Conservation (phyloP, 2,113 vertebrate species). For the Gavialis gangeticus region DNA sequence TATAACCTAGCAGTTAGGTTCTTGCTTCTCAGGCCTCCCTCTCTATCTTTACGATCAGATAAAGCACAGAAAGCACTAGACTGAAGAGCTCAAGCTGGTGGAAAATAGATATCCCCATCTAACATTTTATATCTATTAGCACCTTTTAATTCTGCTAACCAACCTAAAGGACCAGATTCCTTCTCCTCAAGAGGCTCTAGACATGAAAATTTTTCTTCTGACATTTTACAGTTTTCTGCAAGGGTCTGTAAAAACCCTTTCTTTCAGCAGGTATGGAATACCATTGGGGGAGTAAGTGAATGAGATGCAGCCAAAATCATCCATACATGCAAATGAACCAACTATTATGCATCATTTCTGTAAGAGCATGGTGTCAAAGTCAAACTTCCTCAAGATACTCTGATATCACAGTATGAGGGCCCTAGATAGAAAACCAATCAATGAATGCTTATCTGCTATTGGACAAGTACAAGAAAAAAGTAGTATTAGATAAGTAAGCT, state of each 20-base stretch:
- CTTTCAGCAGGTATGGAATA: neutral
- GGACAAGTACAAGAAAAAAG: neutral
- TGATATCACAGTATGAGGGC: neutral
- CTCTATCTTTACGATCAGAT: neutral
- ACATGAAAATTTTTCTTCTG: neutral
- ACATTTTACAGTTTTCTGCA: neutral
- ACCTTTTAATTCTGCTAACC: neutral
- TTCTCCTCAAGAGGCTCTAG: neutral
- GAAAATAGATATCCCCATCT: neutral
- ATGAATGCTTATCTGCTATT: neutral
- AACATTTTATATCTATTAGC: neutral
- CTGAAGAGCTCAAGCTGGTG: neutral
- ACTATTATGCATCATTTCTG: neutral
- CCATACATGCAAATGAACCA: neutral
- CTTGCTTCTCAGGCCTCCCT: neutral
- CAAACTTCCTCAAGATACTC: neutral
- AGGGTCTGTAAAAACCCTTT: neutral
- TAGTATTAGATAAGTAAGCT: neutral
- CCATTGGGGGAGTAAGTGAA: neutral
- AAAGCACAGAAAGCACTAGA: rapidly evolving
- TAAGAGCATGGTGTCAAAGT: neutral
- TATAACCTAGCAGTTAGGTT: neutral
- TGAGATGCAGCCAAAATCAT: neutral
- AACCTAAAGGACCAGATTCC: neutral
- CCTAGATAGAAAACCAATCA: neutral